phyloP scores from a whole-genome alignment of 37 sponge, comb jelly and placozoan genomes.

The Oopsacas minuta region DNA sequence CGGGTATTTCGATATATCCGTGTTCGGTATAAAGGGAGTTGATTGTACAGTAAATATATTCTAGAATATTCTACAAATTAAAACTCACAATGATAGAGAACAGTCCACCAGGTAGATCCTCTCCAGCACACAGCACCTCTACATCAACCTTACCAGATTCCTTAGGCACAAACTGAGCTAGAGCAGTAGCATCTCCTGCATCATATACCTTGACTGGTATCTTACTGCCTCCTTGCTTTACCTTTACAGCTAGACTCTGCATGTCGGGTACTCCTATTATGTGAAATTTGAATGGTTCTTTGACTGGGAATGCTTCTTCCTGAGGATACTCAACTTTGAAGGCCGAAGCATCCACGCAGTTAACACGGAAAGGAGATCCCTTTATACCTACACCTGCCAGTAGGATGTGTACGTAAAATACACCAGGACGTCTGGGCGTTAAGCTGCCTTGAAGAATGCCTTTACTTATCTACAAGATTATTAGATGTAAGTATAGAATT shows the following conservation, averaged over 20 bases:
- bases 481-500: neutral
- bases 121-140: neutral
- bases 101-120: constrained; percentile 6
- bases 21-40: neutral
- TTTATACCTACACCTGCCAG: neutral
- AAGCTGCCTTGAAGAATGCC: neutral
- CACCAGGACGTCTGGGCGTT: neutral
- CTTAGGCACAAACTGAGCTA: constrained; percentile 2
- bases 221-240: neutral
- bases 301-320: neutral
- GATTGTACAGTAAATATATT: too few relatives aligned
- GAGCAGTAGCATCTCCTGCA: neutral
- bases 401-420: neutral
- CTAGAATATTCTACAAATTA: neutral
- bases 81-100: constrained; percentile 8
- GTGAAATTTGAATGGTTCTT: constrained; percentile 9
- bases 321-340: constrained; percentile 14
- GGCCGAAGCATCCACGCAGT: constrained; percentile 15
- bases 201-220: constrained; percentile 11
- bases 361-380: constrained; percentile 40
- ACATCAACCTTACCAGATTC: constrained; percentile 6
- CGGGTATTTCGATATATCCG: too few relatives aligned
- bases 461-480: neutral
- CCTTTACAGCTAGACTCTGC: constrained; percentile 7
- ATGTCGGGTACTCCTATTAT: constrained; percentile 8